These are phyloP conservation scores for Phyllopteryx taeniolatus DNA, from an alignment of 2,113 vertebrate genomes.

Conservation along the genomic window DNA sequence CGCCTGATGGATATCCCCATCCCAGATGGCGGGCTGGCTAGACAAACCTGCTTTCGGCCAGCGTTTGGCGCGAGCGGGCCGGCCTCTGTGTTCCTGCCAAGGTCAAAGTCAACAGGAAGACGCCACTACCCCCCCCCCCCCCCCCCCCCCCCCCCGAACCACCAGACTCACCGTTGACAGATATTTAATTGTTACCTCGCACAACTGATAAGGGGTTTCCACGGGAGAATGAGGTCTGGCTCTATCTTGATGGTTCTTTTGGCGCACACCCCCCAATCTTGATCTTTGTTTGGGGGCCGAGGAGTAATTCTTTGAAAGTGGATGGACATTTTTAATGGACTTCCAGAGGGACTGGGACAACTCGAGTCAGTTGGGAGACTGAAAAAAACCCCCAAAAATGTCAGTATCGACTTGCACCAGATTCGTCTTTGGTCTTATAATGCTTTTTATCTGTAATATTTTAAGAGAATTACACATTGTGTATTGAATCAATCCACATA, in stretches of 20 bases:
- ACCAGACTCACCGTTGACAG: conserved; percentile 60
- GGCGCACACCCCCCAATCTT: conserved; percentile 23
- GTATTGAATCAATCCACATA: neutral
- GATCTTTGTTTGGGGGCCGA: conserved; percentile 21
- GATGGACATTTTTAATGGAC: conserved; percentile 1
- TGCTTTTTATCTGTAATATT: neutral
- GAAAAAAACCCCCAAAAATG: neutral
- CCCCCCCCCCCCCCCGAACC: conserved; percentile 4
- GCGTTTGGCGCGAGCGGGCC: conserved; percentile 35
- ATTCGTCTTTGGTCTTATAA: neutral
- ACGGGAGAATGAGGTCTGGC: conserved; percentile 17
- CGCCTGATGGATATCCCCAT: conserved; percentile 54
- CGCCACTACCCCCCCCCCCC: neutral
- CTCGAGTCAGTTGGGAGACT: conserved; percentile 3
- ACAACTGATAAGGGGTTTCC: conserved; percentile 51
- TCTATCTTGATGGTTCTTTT: conserved; percentile 51
- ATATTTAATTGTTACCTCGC: conserved; percentile 62
- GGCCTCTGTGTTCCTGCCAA: conserved; percentile 51
- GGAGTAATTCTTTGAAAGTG: conserved; percentile 20
- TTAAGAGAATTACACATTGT: no score
- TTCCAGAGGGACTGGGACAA: conserved; percentile 8
- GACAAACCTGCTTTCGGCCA: conserved; percentile 45
- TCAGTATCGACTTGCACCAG: neutral
- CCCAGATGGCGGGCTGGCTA: conserved; percentile 68
- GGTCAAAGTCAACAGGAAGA: conserved; percentile 54